Evolutionary conservation across 2,797 vertebrate genomes (phyloP), one percentile per base, ranked within the genome.

Genomic region (Neomorphus geoffroyi): DNA sequence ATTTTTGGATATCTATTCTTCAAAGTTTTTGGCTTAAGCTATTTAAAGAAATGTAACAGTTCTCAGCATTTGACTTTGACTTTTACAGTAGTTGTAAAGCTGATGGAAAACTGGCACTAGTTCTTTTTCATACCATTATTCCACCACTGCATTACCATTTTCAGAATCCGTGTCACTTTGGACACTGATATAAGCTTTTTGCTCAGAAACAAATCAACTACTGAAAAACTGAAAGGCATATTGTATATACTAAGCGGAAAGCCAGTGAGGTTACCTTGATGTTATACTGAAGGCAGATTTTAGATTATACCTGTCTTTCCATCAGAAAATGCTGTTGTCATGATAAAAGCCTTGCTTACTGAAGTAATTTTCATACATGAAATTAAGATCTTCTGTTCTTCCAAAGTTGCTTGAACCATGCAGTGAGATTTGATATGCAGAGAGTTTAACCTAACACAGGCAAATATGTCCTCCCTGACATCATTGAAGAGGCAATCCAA

Each of bases 1-100:
- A 95, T 97, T 96, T 97, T 95, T 94, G 80, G 87, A 82, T 86
- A 93, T 73, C 66, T 96, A 91, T 92, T 92, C 66, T 90, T 97
- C 48, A 90, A 87, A 91, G 35, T 67, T 95, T 96, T 95, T 93
- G 77, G 43, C 80, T 86, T 82, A 79, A 92, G 78, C 93, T 97
- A 91, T 96, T 96, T 93, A 90, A 97, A 96, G 86, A 78, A 94
- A 57, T 70, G 48, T 94, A 86, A 66, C 82, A 88, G 86, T 95
- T 93, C 78, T 96, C 91, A 88, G 72, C 32, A 11, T 94, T 86
- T 75, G 75, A 81, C 78, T 86, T 94, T 10, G 23, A 50, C 73
- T 96, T 97, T 96, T 95, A 90, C 82, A 75, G 82, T 90, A 71
- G 26, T 92, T 94, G 74, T 93, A 90, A 94, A 94, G 70, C 86